Evolutionary conservation across 1,140 invertebrate species (phyloP), one percentile per base, ranked within the genome.

Genomic region (Thereuonema tuberculata): DNA sequence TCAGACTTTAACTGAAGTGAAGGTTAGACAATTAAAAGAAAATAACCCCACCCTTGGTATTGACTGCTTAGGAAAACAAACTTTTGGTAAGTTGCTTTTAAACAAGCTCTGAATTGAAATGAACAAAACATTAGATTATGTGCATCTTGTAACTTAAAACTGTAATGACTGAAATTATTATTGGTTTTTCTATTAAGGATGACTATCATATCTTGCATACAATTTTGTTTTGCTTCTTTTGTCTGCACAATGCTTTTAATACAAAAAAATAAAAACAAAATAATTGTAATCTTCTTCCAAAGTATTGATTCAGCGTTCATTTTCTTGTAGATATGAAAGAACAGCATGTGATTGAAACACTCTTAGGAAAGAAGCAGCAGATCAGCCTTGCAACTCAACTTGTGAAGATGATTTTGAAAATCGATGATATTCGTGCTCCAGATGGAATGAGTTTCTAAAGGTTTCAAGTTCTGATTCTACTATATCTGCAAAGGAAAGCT

Each of bases 321-420:
- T 70, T 72, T 72, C 65, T 77, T 81, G 58, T 70, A 87, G 93
- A 99, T 75, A 99, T 99, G 97, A 91, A 90, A 72, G 79, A 79
- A 29, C 87, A 97, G 74, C 87, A 95, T 71, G 94, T 99, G 5
- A 89, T 99, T 57, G 97, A 99, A 77, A 96, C 96, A 0, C 76
- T 99, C 21, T 87, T 89, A 69, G 93, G 92, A 43, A 99, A 99
- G 81, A 92, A 91, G 65, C 94, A 98, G 70, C 97, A 99, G 76
- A 90, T 99, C 23, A 77, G 94, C 24, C 76, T 99, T 57, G 95
- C 97, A 1, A 97, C 96, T 0, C 90, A 97, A 71, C 79, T 99
- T 25, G 94, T 98, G 5, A 96, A 97, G 74, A 99, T 99, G 96
- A 98, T 99, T 63, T 79, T 99, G 47, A 99, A 99, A 76, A 99